phyloP scores from a whole-genome alignment of 1,140 invertebrate species.

The Rhynchophorus ferrugineus region DNA sequence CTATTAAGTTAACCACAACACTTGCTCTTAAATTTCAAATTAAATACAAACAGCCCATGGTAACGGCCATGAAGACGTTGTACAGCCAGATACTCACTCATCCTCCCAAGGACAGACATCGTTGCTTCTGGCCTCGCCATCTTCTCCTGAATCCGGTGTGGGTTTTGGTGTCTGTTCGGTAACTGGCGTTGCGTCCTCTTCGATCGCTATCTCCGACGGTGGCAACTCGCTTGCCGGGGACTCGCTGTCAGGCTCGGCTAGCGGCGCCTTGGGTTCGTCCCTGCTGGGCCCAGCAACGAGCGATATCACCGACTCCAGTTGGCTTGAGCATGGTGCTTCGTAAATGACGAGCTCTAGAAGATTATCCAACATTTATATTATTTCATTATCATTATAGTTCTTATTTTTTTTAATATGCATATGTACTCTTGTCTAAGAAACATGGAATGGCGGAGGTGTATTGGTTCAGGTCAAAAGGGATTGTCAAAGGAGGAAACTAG shows the following conservation, averaged over 20 bases:
- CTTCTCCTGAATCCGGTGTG: constrained; percentile 21
- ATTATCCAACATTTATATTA: too few relatives aligned
- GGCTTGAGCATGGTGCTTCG: constrained; percentile 6
- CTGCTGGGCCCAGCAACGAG: neutral
- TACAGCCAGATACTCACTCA: constrained; percentile 57
- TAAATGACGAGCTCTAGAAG: constrained; percentile 2
- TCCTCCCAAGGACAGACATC: constrained; percentile 85
- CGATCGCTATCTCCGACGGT: constrained; percentile 27
- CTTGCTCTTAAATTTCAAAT: too few relatives aligned
- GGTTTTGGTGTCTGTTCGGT: neutral
- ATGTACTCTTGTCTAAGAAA: too few relatives aligned
- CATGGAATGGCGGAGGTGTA: too few relatives aligned
- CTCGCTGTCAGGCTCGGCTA: constrained; percentile 56
- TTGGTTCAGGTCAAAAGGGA: too few relatives aligned
- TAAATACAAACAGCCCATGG: too few relatives aligned
- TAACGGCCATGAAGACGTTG: too few relatives aligned
- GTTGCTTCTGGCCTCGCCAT: constrained; percentile 52
- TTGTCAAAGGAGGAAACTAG: too few relatives aligned
- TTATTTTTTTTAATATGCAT: too few relatives aligned
- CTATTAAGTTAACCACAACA: too few relatives aligned
- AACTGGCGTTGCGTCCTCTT: constrained; percentile 28
- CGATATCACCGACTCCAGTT: constrained; percentile 9
- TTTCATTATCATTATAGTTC: too few relatives aligned
- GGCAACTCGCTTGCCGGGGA: constrained; percentile 47
- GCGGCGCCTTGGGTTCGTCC: constrained; percentile 44